Evolutionary conservation across 2,797 vertebrate species (phyloP).

Genomic region (Enteromius trimaculatus): DNA sequence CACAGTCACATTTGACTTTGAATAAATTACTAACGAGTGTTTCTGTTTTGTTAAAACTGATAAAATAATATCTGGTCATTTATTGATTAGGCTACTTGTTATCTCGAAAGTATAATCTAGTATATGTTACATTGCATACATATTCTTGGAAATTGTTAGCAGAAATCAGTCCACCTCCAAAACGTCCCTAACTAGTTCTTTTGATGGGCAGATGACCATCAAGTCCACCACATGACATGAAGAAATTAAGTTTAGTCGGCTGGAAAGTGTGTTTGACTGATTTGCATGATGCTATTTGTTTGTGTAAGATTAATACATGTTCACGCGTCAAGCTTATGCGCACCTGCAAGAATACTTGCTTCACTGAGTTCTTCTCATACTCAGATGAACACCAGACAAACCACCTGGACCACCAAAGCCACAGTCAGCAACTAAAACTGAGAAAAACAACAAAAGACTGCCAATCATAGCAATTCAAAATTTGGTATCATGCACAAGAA

Average conservation of each 20-base stretch:
- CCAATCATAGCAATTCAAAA: not conserved
- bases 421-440: not conserved
- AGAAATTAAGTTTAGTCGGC: not conserved
- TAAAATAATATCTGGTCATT: not conserved
- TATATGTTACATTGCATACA: not conserved
- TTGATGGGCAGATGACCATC: not conserved
- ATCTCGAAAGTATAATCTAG: not conserved
- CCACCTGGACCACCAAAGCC: not conserved
- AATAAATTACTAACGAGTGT: not conserved
- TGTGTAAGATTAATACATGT: not conserved
- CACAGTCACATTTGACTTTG: not conserved
- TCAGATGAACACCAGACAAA: not conserved
- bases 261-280: not conserved
- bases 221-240: not conserved
- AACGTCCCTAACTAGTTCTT: not conserved
- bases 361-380: not conserved
- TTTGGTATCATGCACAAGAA: not conserved
- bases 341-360: slow-evolving; percentile 16
- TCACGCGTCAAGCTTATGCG: not conserved
- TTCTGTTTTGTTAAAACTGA: not conserved
- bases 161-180: not conserved
- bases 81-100: not conserved
- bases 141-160: not conserved
- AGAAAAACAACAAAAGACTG: not conserved
- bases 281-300: not conserved